Evolutionary conservation across 2,113 vertebrate genomes (phyloP), one percentile per base, ranked within the genome.

Genomic region (Plectropomus leopardus): DNA sequence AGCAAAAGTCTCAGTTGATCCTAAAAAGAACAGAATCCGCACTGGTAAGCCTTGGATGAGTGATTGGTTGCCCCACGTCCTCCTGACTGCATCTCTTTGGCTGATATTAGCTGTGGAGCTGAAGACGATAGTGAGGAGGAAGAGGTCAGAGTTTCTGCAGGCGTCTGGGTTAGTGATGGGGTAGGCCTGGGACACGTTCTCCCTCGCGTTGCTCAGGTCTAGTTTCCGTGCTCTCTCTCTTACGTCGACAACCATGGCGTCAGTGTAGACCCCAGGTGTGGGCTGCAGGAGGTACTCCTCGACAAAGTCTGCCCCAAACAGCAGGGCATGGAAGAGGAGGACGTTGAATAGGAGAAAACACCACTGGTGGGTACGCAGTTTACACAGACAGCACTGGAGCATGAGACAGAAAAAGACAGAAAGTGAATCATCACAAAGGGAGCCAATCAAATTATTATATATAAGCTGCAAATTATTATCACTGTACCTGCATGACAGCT

Each of bases 271-370:
- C 0, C 90, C 91, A 0, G 97, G 96, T 1, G 94, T 81, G 0
- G 96, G 94, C 7, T 86, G 94, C 65, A 97, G 92, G 72, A 98
- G 96, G 47, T 98, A 98, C 69, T 98, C 95, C 86, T 99, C 97
- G 14, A 98, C 92, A 26, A 99, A 93, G 83, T 99, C 97, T 0
- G 96, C 96, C 7, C 98, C 97, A 1, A 98, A 99, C 53, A 99
- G 86, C 94, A 99, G 87, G 34, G 92, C 63, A 2, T 98, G 97
- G 93, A 98, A 97, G 9, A 98, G 96, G 26, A 97, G 26, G 59
- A 97, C 58, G 0, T 97, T 98, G 81, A 96, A 98, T 61, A 99
- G 90, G 30, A 99, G 93, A 91, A 99, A 99, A 65, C 97, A 97
- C 96, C 96, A 97, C 91, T 98, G 97, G 82, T 97, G 96, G 51